Percentiles rank a stretch among this genome's conserved stretches.
Conservation (phyloP, 1,140 invertebrate species). For the Saxidomus purpurata region DNA sequence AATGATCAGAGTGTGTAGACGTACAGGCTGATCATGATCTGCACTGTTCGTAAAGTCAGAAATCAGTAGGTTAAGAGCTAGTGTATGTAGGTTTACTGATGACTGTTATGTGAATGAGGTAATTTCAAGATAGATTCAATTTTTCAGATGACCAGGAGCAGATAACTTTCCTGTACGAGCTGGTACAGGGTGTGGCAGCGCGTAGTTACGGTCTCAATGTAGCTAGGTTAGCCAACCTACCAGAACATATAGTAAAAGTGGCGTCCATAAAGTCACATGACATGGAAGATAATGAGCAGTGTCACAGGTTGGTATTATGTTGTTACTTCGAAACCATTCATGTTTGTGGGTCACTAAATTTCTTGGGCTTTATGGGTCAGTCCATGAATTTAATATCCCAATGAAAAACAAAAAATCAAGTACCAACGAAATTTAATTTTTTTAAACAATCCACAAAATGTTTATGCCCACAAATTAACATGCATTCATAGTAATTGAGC, state of each 20-base stretch:
- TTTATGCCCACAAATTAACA: too few relatives aligned
- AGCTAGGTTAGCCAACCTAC: conserved; percentile 78
- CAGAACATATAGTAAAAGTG: conserved; percentile 69
- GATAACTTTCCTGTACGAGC: conserved; percentile 82
- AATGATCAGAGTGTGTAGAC: too few relatives aligned
- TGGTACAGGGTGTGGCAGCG: conserved; percentile 75
- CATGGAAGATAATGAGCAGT: conserved; percentile 69
- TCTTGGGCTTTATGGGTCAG: neutral
- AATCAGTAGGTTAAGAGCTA: too few relatives aligned
- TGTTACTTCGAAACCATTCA: too few relatives aligned
- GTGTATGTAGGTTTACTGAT: too few relatives aligned
- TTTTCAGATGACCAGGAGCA: neutral
- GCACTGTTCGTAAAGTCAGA: too few relatives aligned
- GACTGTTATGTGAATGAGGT: too few relatives aligned
- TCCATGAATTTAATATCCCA: neutral
- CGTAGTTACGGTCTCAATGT: conserved; percentile 84
- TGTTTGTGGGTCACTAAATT: too few relatives aligned
- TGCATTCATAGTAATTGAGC: too few relatives aligned
- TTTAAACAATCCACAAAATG: too few relatives aligned
- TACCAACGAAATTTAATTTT: neutral
- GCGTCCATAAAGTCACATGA: conserved; percentile 77
- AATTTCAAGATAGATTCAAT: too few relatives aligned
- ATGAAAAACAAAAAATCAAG: neutral
- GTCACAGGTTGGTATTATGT: conserved; percentile 74
- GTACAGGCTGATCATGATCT: too few relatives aligned